phyloP scores from a whole-genome alignment of 2,797 vertebrate species.

The Coranthus polyacanthus region DNA sequence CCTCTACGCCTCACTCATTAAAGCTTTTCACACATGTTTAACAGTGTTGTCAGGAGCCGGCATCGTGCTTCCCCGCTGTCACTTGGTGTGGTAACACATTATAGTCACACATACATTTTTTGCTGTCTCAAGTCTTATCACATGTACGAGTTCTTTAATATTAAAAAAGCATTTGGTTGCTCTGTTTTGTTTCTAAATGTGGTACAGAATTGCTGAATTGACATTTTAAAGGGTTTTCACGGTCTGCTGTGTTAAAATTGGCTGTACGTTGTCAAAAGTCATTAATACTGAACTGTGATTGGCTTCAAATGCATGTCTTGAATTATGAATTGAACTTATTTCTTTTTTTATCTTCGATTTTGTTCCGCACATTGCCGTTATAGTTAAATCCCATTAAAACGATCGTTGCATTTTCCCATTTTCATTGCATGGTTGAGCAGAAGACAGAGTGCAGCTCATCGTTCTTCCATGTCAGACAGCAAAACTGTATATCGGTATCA shows the following conservation, averaged over 20 bases:
- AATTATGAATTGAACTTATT: too few species aligned
- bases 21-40: slow-evolving; percentile 20
- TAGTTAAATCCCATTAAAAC: slow-evolving; percentile 1
- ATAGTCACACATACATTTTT: too few species aligned
- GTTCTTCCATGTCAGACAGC: slow-evolving; percentile 9
- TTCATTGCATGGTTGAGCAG: too few species aligned
- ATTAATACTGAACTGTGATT: too few species aligned
- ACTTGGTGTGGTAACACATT: not conserved
- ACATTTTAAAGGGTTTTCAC: too few species aligned
- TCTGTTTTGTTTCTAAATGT: too few species aligned
- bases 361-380: not conserved
- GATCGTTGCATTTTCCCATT: not conserved
- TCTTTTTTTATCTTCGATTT: not conserved
- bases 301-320: too few species aligned
- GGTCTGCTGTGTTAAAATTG: too few species aligned
- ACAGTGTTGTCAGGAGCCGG: not conserved
- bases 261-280: not conserved
- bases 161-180: too few species aligned
- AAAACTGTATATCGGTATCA: slow-evolving; percentile 22
- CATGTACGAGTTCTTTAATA: too few species aligned
- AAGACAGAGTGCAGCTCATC: slow-evolving; percentile 9
- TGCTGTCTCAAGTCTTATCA: not conserved
- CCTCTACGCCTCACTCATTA: slow-evolving; percentile 6
- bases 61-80: not conserved
- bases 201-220: too few species aligned